These are phyloP conservation scores for Telenomus remus DNA, from an alignment of 1,140 invertebrate genomes.

Conservation along the genomic window DNA sequence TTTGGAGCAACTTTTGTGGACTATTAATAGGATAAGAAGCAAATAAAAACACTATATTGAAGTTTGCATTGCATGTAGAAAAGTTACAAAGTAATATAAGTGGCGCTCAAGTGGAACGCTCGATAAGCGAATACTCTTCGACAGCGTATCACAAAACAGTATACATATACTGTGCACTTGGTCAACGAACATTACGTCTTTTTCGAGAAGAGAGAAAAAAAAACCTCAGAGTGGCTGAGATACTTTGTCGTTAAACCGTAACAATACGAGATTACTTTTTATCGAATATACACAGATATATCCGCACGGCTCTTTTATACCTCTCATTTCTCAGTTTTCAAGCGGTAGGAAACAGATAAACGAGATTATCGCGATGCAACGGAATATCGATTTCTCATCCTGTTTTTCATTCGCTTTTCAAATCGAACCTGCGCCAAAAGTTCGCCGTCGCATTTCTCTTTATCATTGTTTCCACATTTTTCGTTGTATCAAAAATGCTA, in stretches of 20 bases:
- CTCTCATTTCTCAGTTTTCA: too few species aligned
- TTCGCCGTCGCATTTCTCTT: too few species aligned
- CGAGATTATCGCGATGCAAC: constrained; percentile 11
- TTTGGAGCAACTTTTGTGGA: not conserved
- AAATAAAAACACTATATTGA: constrained; percentile 22
- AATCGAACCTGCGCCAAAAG: not conserved
- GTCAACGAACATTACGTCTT: constrained; percentile 42
- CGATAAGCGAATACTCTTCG: constrained; percentile 56
- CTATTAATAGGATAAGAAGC: constrained; percentile 10
- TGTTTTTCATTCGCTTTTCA: constrained; percentile 7
- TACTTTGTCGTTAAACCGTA: constrained; percentile 36
- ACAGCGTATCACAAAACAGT: constrained; percentile 38
- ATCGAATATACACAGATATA: constrained; percentile 45
- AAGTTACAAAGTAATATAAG: constrained; percentile 35
- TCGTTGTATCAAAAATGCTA: too few species aligned
- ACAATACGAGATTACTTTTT: constrained; percentile 48
- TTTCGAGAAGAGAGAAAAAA: constrained; percentile 25
- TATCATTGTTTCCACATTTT: too few species aligned
- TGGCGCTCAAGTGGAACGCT: constrained; percentile 60
- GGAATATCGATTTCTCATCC: too few species aligned
- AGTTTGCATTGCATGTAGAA: constrained; percentile 19
- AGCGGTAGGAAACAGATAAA: constrained; percentile 9
- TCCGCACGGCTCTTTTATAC: constrained; percentile 12
- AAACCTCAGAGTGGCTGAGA: constrained; percentile 36
- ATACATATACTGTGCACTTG: constrained; percentile 44